Conservation (phyloP, 2,888 invertebrate species). For the Eupithecia subumbrata region DNA sequence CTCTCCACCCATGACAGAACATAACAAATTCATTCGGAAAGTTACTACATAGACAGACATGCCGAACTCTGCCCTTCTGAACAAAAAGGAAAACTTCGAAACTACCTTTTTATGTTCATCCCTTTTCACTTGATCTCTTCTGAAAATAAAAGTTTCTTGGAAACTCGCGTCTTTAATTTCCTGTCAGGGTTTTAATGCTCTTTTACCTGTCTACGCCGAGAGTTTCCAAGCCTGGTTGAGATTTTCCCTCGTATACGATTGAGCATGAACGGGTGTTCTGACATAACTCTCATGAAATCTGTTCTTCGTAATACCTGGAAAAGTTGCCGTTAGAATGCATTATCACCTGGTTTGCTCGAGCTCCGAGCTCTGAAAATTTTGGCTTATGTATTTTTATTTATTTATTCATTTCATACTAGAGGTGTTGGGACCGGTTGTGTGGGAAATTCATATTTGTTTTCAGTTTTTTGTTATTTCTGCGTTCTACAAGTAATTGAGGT, state of each 20-base stretch:
- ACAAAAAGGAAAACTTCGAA: conserved; percentile 7
- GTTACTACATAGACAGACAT: neutral
- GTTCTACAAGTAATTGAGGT: too few species aligned
- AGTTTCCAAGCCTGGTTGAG: conserved; percentile 53
- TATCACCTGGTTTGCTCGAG: neutral
- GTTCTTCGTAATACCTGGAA: conserved; percentile 69
- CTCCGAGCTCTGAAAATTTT: neutral
- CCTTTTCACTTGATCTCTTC: conserved; percentile 10
- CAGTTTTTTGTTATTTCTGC: too few species aligned
- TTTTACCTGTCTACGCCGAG: conserved; percentile 62
- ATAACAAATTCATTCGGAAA: neutral
- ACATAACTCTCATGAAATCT: conserved; percentile 73
- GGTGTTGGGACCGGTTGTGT: too few species aligned
- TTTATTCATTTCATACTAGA: too few species aligned
- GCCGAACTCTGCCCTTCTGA: neutral
- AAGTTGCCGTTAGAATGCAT: neutral
- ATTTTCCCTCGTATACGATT: conserved; percentile 61
- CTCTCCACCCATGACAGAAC: neutral
- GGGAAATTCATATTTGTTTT: too few species aligned
- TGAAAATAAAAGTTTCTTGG: conserved; percentile 6
- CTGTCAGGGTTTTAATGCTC: conserved; percentile 20
- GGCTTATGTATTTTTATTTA: too few species aligned
- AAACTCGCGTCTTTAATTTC: conserved; percentile 14
- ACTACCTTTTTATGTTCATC: conserved; percentile 13
- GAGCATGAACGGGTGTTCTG: conserved; percentile 66